Evolutionary conservation across 2,113 vertebrate genomes (phyloP), one percentile per base, ranked within the genome.

Genomic region (Columba janthina): DNA sequence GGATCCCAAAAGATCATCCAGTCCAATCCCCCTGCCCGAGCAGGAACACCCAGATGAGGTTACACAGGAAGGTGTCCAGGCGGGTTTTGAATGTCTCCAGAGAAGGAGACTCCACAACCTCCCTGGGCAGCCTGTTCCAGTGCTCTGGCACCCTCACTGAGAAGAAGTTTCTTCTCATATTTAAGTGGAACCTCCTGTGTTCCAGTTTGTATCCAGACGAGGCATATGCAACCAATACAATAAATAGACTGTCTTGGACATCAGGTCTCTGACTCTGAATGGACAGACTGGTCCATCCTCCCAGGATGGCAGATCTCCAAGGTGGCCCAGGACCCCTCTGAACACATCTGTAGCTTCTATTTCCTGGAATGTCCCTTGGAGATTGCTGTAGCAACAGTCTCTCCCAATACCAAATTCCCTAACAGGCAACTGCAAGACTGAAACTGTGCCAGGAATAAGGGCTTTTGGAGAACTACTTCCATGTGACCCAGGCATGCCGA

Each of bases 291-390:
- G 29, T 65, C 50, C 24, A 21, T 25, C 18, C 3, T 85, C 31
- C 25, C 34, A 74, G 42, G n/a, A 36, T 2, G 4, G 42, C 10
- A 42, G 53, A 46, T 38, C 9, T 22, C 9, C 57, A 50, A 10
- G 5, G 51, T 50, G 46, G 31, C 34, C 62, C 5, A 1, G 7
- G 12, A 66, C 72, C 44, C 17, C 36, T 51, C 65, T 42, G 53
- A 42, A 78, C 10, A 29, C 9, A 62, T 14, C 10, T 0, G 0
- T 12, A 71, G 34, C 24, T 31, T 0, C 0, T 22, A 51, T 70
- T 92, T 80, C 67, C 66, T 56, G 42, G 56, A 91, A 54, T 2
- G 3, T 16, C 46, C 14, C 60, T 66, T 48, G n/a, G 40, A 73
- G 79, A 84, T 65, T 0, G 2, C 29, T 83, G 25, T 42, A 80